These are phyloP conservation scores for Aurelia coerulea DNA, from an alignment of 30 jellyfish, hydroid and myxozoan genomes.

Conservation along the genomic window DNA sequence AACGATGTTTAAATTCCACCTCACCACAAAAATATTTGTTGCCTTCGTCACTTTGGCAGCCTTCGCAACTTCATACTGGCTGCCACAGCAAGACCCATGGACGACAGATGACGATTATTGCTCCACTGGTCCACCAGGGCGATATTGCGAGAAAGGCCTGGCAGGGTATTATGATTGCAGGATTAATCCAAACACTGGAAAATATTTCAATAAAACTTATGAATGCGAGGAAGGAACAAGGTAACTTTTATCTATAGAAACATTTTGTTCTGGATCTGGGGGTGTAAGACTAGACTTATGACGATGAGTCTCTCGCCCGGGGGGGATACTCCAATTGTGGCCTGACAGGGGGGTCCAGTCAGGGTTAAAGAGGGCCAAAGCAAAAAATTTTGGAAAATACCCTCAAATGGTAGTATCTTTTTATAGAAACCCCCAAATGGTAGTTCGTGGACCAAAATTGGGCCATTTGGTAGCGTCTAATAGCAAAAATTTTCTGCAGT, in stretches of 20 bases:
- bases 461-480: too few species aligned
- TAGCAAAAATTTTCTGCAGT: too few species aligned
- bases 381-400: too few species aligned
- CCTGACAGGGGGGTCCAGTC: too few species aligned
- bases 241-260: neutral
- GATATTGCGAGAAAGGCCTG: slow-evolving; percentile 57
- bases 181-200: slow-evolving; percentile 66
- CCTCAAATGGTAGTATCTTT: too few species aligned
- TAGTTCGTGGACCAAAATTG: too few species aligned
- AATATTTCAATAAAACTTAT: slow-evolving; percentile 41
- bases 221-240: slow-evolving; percentile 53
- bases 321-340: too few species aligned
- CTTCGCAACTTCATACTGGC: slow-evolving; percentile 45
- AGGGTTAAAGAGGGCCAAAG: too few species aligned
- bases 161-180: slow-evolving; percentile 63
- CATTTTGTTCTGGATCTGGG: too few species aligned
- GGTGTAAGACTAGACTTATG: too few species aligned
- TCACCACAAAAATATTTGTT: neutral
- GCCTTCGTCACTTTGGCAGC: slow-evolving; percentile 23
- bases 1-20: neutral
- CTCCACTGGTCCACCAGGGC: slow-evolving; percentile 75
- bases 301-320: too few species aligned
- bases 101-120: slow-evolving; percentile 48
- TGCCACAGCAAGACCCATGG: slow-evolving; percentile 54
- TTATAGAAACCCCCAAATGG: too few species aligned